These are phyloP conservation scores for Brenthis hecate DNA, from an alignment of 2,888 invertebrate genomes.

Conservation along the genomic window DNA sequence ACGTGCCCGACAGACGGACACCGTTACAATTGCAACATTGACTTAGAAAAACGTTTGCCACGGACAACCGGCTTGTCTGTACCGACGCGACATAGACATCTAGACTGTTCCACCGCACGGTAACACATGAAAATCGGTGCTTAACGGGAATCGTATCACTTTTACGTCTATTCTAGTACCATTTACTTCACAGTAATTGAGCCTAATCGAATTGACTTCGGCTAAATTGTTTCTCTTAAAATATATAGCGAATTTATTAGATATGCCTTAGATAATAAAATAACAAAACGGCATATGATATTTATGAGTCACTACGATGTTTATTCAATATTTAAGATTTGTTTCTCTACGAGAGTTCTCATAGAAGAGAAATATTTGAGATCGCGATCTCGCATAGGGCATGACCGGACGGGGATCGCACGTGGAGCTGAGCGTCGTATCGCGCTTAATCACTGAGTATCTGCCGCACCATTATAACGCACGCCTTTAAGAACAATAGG, in stretches of 20 bases:
- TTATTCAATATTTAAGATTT: slow-evolving; percentile 18
- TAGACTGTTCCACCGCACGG: slow-evolving; percentile 50
- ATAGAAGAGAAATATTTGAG: slow-evolving; percentile 60
- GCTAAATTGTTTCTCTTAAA: neutral
- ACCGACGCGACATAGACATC: slow-evolving; percentile 55
- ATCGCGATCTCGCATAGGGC: slow-evolving; percentile 68
- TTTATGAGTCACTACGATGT: neutral
- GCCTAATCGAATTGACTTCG: slow-evolving; percentile 11
- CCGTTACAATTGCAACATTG: slow-evolving; percentile 77
- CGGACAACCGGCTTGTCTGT: slow-evolving; percentile 59
- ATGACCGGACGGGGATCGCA: slow-evolving; percentile 66
- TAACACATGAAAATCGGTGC: slow-evolving; percentile 38
- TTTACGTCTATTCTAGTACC: slow-evolving; percentile 26
- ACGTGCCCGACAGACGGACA: slow-evolving; percentile 74
- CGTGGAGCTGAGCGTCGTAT: slow-evolving; percentile 63
- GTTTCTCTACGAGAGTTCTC: slow-evolving; percentile 48
- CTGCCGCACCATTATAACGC: slow-evolving; percentile 50
- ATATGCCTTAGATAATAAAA: neutral
- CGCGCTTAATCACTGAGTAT: slow-evolving; percentile 68
- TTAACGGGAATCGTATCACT: slow-evolving; percentile 53
- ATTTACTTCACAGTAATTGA: slow-evolving; percentile 22
- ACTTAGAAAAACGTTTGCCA: slow-evolving; percentile 81
- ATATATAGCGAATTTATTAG: neutral
- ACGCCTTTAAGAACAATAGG: slow-evolving; percentile 57
- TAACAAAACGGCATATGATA: neutral